phyloP scores from a whole-genome alignment of 2,113 vertebrate species.

The Onychostruthus taczanowskii region DNA sequence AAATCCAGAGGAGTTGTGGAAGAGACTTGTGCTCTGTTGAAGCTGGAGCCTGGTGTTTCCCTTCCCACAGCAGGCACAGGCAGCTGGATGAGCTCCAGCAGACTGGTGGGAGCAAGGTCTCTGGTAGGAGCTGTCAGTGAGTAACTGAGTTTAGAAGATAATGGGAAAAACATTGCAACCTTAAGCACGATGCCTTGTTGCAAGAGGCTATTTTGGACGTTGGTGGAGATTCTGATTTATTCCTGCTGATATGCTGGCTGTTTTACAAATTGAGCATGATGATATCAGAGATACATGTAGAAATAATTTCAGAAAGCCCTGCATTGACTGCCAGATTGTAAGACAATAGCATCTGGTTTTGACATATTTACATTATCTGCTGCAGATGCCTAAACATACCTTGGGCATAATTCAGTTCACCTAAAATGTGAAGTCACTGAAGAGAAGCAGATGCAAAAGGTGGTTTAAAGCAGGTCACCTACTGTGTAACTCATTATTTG shows the following conservation, averaged over 20 bases:
- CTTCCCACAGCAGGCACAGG: background rate
- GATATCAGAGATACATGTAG: background rate
- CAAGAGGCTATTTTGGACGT: background rate
- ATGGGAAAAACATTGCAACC: background rate
- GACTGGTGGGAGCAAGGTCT: background rate
- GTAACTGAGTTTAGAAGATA: background rate
- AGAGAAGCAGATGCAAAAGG: background rate
- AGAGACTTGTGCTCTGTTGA: background rate
- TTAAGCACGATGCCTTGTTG: background rate
- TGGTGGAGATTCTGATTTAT: rapidly evolving
- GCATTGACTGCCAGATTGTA: background rate
- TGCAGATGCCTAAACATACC: background rate
- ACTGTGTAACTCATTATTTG: background rate
- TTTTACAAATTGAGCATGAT: rapidly evolving
- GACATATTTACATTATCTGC: background rate
- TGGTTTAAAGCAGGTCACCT: background rate
- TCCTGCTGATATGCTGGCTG: background rate
- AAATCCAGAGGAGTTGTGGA: background rate
- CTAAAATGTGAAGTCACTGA: background rate
- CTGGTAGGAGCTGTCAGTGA: background rate
- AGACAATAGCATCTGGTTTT: background rate
- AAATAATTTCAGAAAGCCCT: background rate
- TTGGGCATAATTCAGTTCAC: background rate
- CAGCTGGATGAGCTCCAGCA: background rate
- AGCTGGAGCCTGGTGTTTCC: background rate